A percentile compares a stretch with the other conserved stretches of the same genome.
phyloP scores from a whole-genome alignment of 2,888 invertebrate species.

The Tuta absoluta region DNA sequence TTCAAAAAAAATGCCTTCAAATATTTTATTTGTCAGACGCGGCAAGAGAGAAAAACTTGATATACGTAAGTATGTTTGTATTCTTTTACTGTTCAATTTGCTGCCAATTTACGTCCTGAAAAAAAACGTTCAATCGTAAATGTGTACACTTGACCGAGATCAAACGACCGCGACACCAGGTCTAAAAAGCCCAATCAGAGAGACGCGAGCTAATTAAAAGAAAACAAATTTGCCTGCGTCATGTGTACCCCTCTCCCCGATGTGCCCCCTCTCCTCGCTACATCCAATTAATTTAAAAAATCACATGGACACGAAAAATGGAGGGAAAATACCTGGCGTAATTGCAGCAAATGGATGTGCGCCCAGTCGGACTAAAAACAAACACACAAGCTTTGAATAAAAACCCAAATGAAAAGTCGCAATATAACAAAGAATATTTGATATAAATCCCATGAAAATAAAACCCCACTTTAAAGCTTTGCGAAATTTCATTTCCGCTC shows the following conservation, averaged over 20 bases:
- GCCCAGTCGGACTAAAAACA: not conserved
- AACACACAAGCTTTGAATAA: not conserved
- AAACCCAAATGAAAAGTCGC: not conserved
- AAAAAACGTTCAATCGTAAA: not conserved
- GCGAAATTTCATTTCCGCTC: slow-evolving; percentile 6
- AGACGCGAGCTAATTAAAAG: slow-evolving; percentile 20
- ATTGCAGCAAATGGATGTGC: slow-evolving; percentile 8
- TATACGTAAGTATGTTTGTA: not conserved
- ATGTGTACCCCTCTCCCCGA: not conserved
- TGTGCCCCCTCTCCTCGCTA: not conserved
- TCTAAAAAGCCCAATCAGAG: slow-evolving; percentile 18
- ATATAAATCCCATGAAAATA: slow-evolving; percentile 3
- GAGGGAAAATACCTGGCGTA: not conserved
- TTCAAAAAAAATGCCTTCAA: too few species aligned
- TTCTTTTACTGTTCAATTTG: not conserved
- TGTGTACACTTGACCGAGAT: not conserved
- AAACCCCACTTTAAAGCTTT: not conserved
- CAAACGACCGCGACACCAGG: not conserved
- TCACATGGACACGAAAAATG: slow-evolving; percentile 10
- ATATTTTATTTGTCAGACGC: too few species aligned
- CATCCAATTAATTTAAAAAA: slow-evolving; percentile 26
- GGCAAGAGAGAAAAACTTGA: too few species aligned
- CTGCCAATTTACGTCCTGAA: not conserved
- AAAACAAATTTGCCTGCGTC: slow-evolving; percentile 21
- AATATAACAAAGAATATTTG: not conserved